Evolutionary conservation across 2,113 vertebrate species (phyloP), one percentile per base, ranked within the genome.

Genomic region (Rhineura floridana): DNA sequence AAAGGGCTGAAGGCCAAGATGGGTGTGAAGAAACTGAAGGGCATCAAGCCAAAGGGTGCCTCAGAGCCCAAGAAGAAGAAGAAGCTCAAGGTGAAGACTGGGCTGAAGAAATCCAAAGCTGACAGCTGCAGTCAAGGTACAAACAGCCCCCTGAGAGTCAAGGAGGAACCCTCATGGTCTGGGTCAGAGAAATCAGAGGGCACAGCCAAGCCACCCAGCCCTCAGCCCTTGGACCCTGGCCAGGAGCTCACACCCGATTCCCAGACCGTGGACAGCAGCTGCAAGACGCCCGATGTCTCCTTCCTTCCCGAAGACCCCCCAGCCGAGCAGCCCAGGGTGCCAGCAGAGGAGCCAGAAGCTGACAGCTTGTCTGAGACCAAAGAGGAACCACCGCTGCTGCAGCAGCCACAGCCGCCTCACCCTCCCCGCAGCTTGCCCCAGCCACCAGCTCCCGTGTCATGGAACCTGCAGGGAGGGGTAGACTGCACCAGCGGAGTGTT

Each of bases 181-280:
- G 95, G 95, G 2, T 95, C 96, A 0, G 96, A 97, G 21, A 93
- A 94, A 0, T 88, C 93, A 10, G 91, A 90, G 59, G 87, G 72
- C 28, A 91, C 97, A 17, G 95, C 94, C 17, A 98, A 98, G 90
- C 96, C 97, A 0, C 97, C 97, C 0, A 92, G 96, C 44, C 93
- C 96, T 7, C 83, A 90, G 0, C 87, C 95, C 2, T 94, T 96
- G 3, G 89, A 25, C 79, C 93, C 95, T 0, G 96, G 91, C 2
- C 96, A 97, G 1, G 98, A 98, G 3, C 97, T 98, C 17, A 98
- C 98, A 0, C 98, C 98, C 0, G 98, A 98, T 90, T 99, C 98
- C 0, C 98, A 99, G 96, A 98, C 98, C 0, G 98, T 98, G 39
- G 98, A 98, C 93, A 98, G 98, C 92, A 98, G 98, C 92, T 98